Percentiles rank a stretch among this genome's conserved stretches.
These are phyloP conservation scores for Tineola bisselliella DNA, from an alignment of 2,888 invertebrate genomes.

Conservation along the genomic window DNA sequence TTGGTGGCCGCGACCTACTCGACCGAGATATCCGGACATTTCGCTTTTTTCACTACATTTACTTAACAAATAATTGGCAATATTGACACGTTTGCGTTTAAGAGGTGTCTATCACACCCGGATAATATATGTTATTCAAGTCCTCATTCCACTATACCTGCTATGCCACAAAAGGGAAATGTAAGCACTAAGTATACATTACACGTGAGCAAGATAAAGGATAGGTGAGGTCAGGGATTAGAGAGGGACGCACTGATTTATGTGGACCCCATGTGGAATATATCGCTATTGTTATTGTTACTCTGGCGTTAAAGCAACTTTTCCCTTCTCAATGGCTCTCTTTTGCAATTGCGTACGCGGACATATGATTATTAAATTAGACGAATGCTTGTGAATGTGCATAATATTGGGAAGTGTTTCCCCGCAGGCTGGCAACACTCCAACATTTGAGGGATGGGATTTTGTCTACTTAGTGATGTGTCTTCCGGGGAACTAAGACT, in stretches of 20 bases:
- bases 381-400: no score
- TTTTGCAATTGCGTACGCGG: no score
- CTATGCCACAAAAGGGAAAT: no score
- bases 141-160: no score
- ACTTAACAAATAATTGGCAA: slow-evolving; percentile 6
- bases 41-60: slow-evolving; percentile 12
- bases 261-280: background rate
- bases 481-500: no score
- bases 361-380: no score
- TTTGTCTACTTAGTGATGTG: no score
- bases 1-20: slow-evolving; percentile 1
- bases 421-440: no score
- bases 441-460: no score
- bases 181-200: background rate
- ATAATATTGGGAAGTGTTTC: no score
- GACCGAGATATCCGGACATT: slow-evolving; percentile 9
- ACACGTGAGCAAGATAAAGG: background rate
- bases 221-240: background rate
- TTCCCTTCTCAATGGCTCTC: background rate
- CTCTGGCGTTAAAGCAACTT: background rate
- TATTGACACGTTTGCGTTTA: background rate
- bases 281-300: background rate
- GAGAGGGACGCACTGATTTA: background rate
- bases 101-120: no score
- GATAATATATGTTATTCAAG: no score